A percentile compares a stretch with the other conserved stretches of the same genome.
These are phyloP conservation scores for Acheta domesticus DNA, from an alignment of 2,888 invertebrate species.

Conservation along the genomic window DNA sequence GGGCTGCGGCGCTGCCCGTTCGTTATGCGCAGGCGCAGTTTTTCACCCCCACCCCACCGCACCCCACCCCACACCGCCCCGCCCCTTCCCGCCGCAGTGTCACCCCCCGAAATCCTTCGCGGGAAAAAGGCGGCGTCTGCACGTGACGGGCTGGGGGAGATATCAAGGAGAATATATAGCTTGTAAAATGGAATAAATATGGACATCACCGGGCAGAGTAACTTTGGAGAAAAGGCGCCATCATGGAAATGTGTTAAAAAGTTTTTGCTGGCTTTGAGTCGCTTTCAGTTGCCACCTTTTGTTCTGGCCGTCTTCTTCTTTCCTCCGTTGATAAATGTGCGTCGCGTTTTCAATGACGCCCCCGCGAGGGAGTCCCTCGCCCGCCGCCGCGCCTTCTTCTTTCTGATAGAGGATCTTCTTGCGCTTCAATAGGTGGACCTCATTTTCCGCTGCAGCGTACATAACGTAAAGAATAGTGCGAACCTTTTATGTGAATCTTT, in stretches of 20 bases:
- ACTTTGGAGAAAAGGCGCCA: background rate
- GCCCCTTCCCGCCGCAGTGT: too few species aligned
- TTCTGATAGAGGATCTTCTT: too few species aligned
- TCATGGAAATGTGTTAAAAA: conserved; percentile 1
- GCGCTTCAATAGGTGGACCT: too few species aligned
- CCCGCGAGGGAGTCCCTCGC: background rate
- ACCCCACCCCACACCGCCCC: too few species aligned
- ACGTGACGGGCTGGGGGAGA: background rate
- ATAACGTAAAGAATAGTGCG: too few species aligned
- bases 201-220: background rate
- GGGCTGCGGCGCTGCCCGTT: too few species aligned
- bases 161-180: background rate
- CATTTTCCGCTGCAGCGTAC: too few species aligned
- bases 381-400: background rate
- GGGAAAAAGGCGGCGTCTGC: background rate
- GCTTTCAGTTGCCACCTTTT: background rate
- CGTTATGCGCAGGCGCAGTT: too few species aligned
- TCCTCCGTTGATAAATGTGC: background rate
- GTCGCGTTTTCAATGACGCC: background rate
- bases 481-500: too few species aligned
- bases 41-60: too few species aligned
- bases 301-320: background rate
- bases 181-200: conserved; percentile 7
- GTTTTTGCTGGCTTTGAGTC: background rate
- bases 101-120: too few species aligned